These are phyloP conservation scores for Microcaecilia unicolor DNA, from an alignment of 2,797 vertebrate species.

Conservation along the genomic window DNA sequence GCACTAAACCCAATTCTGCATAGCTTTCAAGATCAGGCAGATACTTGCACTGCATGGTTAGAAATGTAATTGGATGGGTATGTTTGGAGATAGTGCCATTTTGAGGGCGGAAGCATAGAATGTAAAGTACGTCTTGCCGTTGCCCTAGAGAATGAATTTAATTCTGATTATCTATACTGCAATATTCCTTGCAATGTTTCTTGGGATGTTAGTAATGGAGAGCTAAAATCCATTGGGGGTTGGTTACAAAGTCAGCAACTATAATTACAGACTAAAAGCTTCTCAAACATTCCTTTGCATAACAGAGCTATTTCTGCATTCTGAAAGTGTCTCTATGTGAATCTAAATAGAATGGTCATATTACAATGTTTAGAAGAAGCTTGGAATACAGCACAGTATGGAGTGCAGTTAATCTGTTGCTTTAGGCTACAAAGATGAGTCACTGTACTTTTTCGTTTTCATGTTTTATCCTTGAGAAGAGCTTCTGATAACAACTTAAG, in stretches of 20 bases:
- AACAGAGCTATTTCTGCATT: slow-evolving; percentile 1
- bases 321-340: background rate
- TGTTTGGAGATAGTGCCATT: background rate
- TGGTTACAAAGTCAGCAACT: slow-evolving; percentile 1
- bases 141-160: slow-evolving; percentile 14
- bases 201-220: slow-evolving; percentile 11
- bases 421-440: no score
- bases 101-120: slow-evolving; percentile 16
- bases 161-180: background rate
- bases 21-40: no score
- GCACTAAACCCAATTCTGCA: no score
- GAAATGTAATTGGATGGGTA: slow-evolving; percentile 5
- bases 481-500: no score
- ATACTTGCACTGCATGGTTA: no score
- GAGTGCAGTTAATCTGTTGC: background rate
- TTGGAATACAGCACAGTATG: background rate
- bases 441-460: no score
- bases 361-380: background rate
- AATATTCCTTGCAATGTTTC: slow-evolving; percentile 12
- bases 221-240: background rate
- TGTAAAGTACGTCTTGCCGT: slow-evolving; percentile 1
- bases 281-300: background rate
- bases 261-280: slow-evolving; percentile 7
- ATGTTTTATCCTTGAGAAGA: no score
- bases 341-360: background rate